Evolutionary conservation across 2,888 invertebrate species (phyloP).

Genomic region (Metallyticus violacea): DNA sequence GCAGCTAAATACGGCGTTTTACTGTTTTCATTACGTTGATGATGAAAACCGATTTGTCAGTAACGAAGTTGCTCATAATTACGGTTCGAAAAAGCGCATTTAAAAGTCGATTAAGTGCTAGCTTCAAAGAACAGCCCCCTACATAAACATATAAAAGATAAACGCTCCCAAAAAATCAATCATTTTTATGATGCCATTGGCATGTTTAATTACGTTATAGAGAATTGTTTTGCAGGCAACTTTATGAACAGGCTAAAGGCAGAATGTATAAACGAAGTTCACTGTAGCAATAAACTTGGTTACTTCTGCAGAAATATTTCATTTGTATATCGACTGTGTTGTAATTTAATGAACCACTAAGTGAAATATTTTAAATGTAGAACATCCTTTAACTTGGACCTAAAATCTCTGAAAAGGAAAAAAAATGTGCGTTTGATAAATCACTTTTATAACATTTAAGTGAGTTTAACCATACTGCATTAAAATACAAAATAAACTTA

Average conservation of each 20-base stretch:
- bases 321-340: too few species aligned
- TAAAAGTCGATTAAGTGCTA: background rate
- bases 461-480: too few species aligned
- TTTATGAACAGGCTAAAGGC: background rate
- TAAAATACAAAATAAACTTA: too few species aligned
- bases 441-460: too few species aligned
- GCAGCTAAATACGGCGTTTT: background rate
- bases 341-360: too few species aligned
- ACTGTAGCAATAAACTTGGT: too few species aligned
- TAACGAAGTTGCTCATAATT: background rate
- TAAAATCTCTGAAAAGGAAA: too few species aligned
- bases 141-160: background rate
- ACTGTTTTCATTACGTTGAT: background rate
- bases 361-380: too few species aligned
- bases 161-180: background rate
- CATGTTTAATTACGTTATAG: background rate
- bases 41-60: background rate
- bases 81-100: background rate
- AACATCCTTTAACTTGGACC: too few species aligned
- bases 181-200: background rate
- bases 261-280: too few species aligned
- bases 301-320: too few species aligned
- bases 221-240: background rate
- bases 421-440: too few species aligned
- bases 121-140: background rate